Percentiles rank a stretch among this genome's conserved stretches.
Conservation (phyloP, 2,113 vertebrate species). For the Corythornis vintsioides region DNA sequence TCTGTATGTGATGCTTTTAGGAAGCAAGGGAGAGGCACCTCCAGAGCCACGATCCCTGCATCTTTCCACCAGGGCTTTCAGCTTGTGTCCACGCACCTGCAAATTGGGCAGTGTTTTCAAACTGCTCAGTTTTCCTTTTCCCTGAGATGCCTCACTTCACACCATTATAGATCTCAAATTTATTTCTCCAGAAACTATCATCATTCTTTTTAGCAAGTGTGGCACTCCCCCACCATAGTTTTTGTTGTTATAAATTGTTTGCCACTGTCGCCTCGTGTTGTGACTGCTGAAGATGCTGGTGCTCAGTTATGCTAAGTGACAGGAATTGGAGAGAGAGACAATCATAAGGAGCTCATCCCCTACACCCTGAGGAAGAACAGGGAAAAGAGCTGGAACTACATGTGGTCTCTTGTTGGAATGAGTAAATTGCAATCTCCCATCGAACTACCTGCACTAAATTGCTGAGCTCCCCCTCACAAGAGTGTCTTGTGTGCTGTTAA, state of each 20-base stretch:
- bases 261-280: not conserved
- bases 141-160: not conserved
- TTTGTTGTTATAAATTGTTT: not conserved
- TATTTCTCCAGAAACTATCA: not conserved
- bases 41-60: not conserved
- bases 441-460: not conserved
- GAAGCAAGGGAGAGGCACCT: rapidly evolving
- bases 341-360: not conserved
- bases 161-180: not conserved
- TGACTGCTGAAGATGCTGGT: not conserved
- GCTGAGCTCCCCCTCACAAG: not conserved
- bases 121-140: not conserved
- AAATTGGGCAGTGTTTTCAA: not conserved
- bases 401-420: not conserved
- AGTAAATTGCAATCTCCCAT: not conserved
- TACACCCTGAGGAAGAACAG: not conserved
- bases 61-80: not conserved
- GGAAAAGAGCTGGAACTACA: not conserved
- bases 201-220: not conserved
- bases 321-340: not conserved
- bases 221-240: not conserved
- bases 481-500: not conserved
- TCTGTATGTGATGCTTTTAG: not conserved
- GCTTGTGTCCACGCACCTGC: rapidly evolving
- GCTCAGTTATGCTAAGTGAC: not conserved